Conservation (phyloP, 2,797 vertebrate genomes). For the Microhierax caerulescens region DNA sequence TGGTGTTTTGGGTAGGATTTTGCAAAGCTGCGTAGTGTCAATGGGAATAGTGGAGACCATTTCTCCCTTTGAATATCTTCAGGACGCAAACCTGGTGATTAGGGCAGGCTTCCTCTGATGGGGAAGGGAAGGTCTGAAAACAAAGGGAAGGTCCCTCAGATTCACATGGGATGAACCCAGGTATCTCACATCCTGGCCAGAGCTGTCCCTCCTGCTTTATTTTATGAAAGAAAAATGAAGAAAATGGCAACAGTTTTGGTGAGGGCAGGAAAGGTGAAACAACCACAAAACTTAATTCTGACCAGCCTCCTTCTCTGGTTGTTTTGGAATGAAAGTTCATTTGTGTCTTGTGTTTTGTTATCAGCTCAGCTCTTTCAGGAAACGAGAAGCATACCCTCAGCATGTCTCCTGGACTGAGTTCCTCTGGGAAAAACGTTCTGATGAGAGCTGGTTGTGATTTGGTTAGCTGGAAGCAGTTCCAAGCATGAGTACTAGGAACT, state of each 20-base stretch:
- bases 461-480: not conserved
- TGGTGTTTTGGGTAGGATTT: not conserved
- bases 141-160: no score
- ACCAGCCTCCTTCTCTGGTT: not conserved
- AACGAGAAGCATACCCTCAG: not conserved
- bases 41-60: not conserved
- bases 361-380: slow-evolving; percentile 2
- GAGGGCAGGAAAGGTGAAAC: not conserved
- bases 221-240: not conserved
- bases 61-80: not conserved
- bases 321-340: not conserved
- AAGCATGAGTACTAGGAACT: not conserved
- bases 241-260: not conserved
- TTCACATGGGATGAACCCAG: not conserved
- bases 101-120: not conserved
- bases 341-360: not conserved
- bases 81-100: not conserved
- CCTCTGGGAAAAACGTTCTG: not conserved
- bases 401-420: not conserved
- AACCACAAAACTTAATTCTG: not conserved
- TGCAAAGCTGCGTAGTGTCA: not conserved
- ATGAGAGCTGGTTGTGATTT: not conserved
- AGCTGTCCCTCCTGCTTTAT: not conserved
- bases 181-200: not conserved
- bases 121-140: not conserved